These are phyloP conservation scores for Serranus cabrilla DNA, from an alignment of 2,797 vertebrate genomes.

Conservation along the genomic window DNA sequence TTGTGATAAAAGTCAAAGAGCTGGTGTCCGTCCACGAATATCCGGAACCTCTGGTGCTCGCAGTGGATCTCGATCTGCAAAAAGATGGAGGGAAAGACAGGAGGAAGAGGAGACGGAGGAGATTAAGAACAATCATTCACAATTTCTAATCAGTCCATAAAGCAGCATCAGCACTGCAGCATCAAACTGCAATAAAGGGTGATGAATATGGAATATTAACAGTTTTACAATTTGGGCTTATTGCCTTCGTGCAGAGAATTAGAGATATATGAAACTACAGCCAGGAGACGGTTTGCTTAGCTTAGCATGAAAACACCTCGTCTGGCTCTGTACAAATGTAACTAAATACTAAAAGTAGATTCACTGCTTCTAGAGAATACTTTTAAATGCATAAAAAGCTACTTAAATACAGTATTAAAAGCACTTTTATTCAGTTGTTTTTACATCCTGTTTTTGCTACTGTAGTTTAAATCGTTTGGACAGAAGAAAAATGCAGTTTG, in stretches of 20 bases:
- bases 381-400: background rate
- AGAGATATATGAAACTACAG: background rate
- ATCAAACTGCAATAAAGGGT: background rate
- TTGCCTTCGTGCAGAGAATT: background rate
- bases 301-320: background rate
- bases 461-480: too few relatives aligned
- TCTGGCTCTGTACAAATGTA: background rate
- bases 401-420: background rate
- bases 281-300: background rate
- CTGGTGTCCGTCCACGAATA: constrained; percentile 99
- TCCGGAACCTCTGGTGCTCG: constrained; percentile 97
- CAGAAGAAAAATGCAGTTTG: too few relatives aligned
- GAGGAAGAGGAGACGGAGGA: background rate
- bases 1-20: constrained; percentile 99
- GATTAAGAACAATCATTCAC: background rate
- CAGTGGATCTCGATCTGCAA: constrained; percentile 97
- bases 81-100: constrained; percentile 21
- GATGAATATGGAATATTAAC: background rate
- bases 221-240: background rate
- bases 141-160: background rate
- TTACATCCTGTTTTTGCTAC: too few relatives aligned
- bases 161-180: background rate
- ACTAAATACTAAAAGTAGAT: too few relatives aligned
- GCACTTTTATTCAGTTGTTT: too few relatives aligned
- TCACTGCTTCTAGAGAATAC: too few relatives aligned